Percentiles rank a stretch among this genome's conserved stretches.
phyloP scores from a whole-genome alignment of 2,888 invertebrate genomes.

The Vesta saturnalis region DNA sequence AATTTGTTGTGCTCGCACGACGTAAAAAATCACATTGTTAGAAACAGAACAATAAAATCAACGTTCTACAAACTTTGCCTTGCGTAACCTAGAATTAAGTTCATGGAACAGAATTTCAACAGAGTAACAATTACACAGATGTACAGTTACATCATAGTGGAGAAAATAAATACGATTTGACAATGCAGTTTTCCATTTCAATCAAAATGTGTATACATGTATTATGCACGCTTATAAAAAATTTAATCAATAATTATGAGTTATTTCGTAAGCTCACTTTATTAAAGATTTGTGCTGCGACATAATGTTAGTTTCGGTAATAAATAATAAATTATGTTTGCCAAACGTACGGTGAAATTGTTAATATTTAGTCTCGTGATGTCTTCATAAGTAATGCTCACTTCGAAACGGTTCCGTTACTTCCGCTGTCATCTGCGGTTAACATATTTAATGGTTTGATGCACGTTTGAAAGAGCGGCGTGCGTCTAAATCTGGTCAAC shows the following conservation, averaged over 20 bases:
- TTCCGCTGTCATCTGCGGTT: neutral
- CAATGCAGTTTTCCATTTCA: neutral
- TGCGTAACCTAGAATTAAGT: slow-evolving; percentile 20
- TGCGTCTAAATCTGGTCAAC: neutral
- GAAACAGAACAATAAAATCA: slow-evolving; percentile 25
- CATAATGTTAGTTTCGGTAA: neutral
- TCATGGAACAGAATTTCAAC: slow-evolving; percentile 19
- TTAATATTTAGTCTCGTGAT: neutral
- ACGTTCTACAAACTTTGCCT: slow-evolving; percentile 25
- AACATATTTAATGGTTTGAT: slow-evolving; percentile 1
- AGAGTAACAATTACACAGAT: slow-evolving; percentile 12
- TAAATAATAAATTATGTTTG: too few species aligned
- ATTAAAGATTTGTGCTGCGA: neutral
- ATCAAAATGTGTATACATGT: neutral
- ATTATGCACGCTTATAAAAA: neutral
- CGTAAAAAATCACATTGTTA: slow-evolving; percentile 21
- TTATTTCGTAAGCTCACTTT: neutral
- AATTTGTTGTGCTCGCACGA: slow-evolving; percentile 18
- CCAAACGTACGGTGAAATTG: neutral
- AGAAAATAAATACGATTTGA: neutral
- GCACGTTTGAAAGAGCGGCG: neutral
- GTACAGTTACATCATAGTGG: slow-evolving; percentile 14
- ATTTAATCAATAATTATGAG: neutral
- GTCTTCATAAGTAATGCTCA: neutral
- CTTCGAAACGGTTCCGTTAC: neutral